Conservation (phyloP, 2,113 vertebrate genomes). For the Plecturocebus donacophilus region DNA sequence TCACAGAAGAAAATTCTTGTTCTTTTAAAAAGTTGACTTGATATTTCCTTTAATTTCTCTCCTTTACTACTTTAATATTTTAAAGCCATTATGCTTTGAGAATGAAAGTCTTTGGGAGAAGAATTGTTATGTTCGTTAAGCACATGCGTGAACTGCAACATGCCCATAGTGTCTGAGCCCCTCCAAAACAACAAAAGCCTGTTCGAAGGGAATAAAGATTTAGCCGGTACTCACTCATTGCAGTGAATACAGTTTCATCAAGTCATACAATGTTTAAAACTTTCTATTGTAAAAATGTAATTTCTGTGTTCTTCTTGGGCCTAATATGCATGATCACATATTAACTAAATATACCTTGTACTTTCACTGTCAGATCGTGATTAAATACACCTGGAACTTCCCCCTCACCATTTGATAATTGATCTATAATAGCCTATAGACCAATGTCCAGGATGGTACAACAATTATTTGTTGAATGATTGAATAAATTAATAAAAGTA, state of each 20-base stretch:
- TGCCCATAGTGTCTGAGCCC: neutral
- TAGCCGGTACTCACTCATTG: neutral
- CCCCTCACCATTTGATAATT: neutral
- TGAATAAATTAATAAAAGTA: neutral
- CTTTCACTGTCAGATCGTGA: neutral
- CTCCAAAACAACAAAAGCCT: neutral
- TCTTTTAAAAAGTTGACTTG: slow-evolving; percentile 10
- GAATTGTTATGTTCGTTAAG: neutral
- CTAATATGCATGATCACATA: neutral
- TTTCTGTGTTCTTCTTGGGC: neutral
- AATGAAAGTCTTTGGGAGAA: neutral
- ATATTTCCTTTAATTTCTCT: neutral
- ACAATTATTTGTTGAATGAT: neutral
- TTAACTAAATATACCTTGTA: neutral
- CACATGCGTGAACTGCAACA: neutral
- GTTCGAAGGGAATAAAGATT: neutral
- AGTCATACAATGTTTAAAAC: neutral
- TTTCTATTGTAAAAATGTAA: neutral
- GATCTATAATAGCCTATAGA: neutral
- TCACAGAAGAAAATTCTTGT: slow-evolving; percentile 17
- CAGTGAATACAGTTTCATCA: neutral
- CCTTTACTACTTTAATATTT: slow-evolving; percentile 9
- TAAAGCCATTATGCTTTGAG: neutral
- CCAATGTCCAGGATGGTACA: neutral
- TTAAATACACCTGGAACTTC: neutral